These are phyloP conservation scores for Xerus inauris DNA, from an alignment of 2,113 vertebrate genomes.

Conservation along the genomic window DNA sequence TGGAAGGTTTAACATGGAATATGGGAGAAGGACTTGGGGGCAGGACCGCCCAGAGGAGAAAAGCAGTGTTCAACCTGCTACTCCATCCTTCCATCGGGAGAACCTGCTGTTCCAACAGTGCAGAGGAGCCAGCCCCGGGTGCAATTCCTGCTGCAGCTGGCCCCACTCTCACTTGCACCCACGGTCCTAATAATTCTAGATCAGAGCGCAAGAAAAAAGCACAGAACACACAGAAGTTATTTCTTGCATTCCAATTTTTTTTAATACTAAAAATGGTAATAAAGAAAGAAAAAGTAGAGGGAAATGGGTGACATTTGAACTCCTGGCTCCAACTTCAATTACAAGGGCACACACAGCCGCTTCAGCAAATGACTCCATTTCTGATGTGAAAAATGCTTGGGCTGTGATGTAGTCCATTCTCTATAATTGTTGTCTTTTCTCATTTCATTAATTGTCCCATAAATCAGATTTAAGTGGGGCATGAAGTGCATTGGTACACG, in stretches of 20 bases:
- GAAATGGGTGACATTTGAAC: background rate
- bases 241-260: background rate
- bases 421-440: background rate
- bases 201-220: background rate
- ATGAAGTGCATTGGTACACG: background rate
- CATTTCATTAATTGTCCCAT: background rate
- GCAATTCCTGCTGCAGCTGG: rapidly evolving
- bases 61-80: rapidly evolving
- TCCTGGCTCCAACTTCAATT: background rate
- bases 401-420: background rate
- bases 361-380: background rate
- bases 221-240: background rate
- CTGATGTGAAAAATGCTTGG: background rate
- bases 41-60: rapidly evolving
- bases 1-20: background rate
- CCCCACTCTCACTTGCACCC: rapidly evolving
- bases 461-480: background rate
- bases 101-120: background rate
- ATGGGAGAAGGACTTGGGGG: background rate
- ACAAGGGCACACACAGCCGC: background rate
- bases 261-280: no score
- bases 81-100: rapidly evolving
- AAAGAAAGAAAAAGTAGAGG: background rate
- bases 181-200: background rate
- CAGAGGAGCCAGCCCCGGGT: background rate